A percentile compares a stretch with the other conserved stretches of the same genome.
phyloP scores from a whole-genome alignment of 23 tunicate species.

The Pegea sp. region DNA sequence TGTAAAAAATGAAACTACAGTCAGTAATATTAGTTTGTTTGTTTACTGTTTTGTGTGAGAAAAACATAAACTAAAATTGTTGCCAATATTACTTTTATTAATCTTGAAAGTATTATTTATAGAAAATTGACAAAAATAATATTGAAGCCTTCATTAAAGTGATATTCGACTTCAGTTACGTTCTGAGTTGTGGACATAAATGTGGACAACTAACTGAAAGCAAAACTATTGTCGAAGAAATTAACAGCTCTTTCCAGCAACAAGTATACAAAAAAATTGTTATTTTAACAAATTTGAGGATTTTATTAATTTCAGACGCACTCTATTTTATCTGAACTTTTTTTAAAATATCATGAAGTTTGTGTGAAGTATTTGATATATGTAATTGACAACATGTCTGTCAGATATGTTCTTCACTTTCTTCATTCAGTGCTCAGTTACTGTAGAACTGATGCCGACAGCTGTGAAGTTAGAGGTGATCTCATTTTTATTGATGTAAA shows the following conservation, averaged over 20 bases:
- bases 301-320: slow-evolving; percentile 17
- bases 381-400: slow-evolving; percentile 6
- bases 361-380: slow-evolving; percentile 7
- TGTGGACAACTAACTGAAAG: background rate
- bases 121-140: slow-evolving; percentile 1
- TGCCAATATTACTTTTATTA: no score
- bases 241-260: background rate
- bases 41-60: no score
- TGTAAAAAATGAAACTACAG: background rate
- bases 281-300: background rate
- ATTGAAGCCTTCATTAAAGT: slow-evolving; percentile 5
- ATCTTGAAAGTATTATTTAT: no score
- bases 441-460: slow-evolving; percentile 31
- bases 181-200: no score
- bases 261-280: background rate
- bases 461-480: slow-evolving; percentile 24
- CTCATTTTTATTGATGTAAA: no score
- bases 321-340: slow-evolving; percentile 9
- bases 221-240: background rate
- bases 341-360: slow-evolving; percentile 3
- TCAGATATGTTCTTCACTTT: slow-evolving; percentile 17
- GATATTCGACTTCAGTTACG: background rate
- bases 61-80: no score
- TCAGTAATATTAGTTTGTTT: no score
- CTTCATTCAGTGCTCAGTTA: slow-evolving; percentile 27